phyloP scores from a whole-genome alignment of 2,113 vertebrate species.

The Vulpes lagopus region DNA sequence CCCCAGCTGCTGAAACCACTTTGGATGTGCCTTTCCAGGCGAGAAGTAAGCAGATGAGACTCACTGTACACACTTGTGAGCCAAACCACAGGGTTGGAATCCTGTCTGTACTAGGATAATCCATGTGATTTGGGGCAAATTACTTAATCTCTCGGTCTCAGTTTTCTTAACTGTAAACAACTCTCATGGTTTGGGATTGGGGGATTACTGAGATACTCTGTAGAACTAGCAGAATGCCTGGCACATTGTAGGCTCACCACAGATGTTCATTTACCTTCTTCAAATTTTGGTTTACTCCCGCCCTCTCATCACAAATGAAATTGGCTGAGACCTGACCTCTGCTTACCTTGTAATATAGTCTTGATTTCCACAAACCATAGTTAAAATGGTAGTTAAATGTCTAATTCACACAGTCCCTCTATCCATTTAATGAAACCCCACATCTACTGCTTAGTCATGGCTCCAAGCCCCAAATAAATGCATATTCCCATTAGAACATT shows the following conservation, averaged over 20 bases:
- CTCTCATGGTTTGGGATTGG: not conserved
- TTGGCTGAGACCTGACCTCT: not conserved
- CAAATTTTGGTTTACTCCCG: not conserved
- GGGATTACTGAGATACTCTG: not conserved
- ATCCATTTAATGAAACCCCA: not conserved
- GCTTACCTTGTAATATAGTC: not conserved
- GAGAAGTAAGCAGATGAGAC: not conserved
- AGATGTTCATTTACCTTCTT: not conserved
- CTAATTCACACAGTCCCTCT: not conserved
- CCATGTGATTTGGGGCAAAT: not conserved
- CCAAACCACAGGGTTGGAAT: not conserved
- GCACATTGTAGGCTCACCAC: not conserved
- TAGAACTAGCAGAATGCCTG: not conserved
- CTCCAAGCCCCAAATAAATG: not conserved
- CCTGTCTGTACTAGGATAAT: not conserved
- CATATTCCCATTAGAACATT: not conserved
- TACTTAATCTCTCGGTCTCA: conserved; percentile 3
- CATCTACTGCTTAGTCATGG: not conserved
- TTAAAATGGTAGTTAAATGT: not conserved
- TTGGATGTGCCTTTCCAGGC: not conserved
- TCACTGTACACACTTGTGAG: not conserved
- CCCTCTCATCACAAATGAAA: not conserved
- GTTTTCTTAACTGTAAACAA: conserved; percentile 13
- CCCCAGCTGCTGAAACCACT: not conserved
- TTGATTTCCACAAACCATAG: conserved; percentile 22